A percentile compares a stretch with the other conserved stretches of the same genome.
These are phyloP conservation scores for Scomber scombrus DNA, from an alignment of 2,113 vertebrate species.

Conservation along the genomic window DNA sequence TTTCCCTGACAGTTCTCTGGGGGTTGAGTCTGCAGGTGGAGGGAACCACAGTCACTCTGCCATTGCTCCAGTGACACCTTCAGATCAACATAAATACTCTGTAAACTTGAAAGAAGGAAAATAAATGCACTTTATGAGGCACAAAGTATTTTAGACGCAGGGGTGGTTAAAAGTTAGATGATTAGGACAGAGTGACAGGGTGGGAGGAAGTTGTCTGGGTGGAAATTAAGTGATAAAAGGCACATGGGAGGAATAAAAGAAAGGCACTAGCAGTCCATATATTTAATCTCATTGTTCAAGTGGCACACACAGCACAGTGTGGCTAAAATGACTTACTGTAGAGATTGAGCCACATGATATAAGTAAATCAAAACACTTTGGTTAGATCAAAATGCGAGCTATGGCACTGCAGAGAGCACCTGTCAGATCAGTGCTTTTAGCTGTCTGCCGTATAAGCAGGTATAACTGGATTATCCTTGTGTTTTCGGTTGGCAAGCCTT, in stretches of 20 bases:
- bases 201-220: constrained; percentile 22
- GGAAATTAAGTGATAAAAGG: constrained; percentile 44
- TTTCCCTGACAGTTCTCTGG: constrained; percentile 74
- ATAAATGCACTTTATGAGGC: constrained; percentile 26
- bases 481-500: constrained; percentile 75
- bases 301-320: constrained; percentile 34
- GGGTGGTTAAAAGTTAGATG: constrained; percentile 12
- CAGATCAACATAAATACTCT: constrained; percentile 43
- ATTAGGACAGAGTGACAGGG: constrained; percentile 30
- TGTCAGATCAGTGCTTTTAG: constrained; percentile 71
- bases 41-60: constrained; percentile 56
- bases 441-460: constrained; percentile 73
- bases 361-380: constrained; percentile 66
- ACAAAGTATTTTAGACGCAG: constrained; percentile 22
- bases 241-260: constrained; percentile 33
- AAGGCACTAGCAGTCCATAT: constrained; percentile 29
- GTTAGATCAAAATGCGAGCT: constrained; percentile 62
- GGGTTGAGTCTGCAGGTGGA: constrained; percentile 71
- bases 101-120: constrained; percentile 44
- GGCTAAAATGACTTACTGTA: constrained; percentile 31
- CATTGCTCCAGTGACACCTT: constrained; percentile 64
- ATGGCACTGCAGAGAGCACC: constrained; percentile 46
- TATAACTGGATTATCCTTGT: constrained; percentile 81
- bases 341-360: constrained; percentile 43
- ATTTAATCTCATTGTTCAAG: constrained; percentile 55